Conservation (phyloP, 2,888 invertebrate genomes). For the Tetragonisca angustula region DNA sequence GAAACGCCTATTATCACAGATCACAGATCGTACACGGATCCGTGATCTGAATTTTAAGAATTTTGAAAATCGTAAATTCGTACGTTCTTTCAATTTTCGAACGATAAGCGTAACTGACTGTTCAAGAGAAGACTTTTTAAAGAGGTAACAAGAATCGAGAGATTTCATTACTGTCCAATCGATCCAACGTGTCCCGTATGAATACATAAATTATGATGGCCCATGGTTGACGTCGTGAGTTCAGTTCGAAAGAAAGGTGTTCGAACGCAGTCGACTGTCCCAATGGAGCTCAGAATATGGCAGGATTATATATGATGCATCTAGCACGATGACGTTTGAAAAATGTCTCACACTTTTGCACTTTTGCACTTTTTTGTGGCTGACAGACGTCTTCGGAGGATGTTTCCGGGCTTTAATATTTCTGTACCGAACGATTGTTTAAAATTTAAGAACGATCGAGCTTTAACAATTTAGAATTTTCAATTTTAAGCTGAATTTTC, state of each 20-base stretch:
- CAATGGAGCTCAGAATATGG: conserved; percentile 4
- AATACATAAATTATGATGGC: background rate
- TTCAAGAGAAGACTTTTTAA: background rate
- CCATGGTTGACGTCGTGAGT: background rate
- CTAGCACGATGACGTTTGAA: background rate
- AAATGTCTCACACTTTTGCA: background rate
- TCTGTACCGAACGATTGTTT: too few species aligned
- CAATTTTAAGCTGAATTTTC: too few species aligned
- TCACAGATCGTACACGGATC: too few species aligned
- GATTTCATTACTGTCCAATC: background rate
- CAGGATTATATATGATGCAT: conserved; percentile 8
- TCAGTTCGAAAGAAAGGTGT: conserved; percentile 2
- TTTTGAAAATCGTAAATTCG: too few species aligned
- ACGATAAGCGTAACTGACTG: conserved; percentile 1
- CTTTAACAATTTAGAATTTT: too few species aligned
- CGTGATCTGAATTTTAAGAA: too few species aligned
- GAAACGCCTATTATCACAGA: background rate
- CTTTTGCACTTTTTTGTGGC: background rate
- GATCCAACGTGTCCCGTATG: background rate
- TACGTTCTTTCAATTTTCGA: background rate
- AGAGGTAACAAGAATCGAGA: background rate
- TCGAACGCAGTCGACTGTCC: conserved; percentile 8
- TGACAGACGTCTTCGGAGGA: background rate
- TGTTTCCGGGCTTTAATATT: too few species aligned
- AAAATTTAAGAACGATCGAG: too few species aligned